Percentiles rank a stretch among this genome's conserved stretches.
Conservation (phyloP, 2,888 invertebrate genomes). For the Orthosia gothica region DNA sequence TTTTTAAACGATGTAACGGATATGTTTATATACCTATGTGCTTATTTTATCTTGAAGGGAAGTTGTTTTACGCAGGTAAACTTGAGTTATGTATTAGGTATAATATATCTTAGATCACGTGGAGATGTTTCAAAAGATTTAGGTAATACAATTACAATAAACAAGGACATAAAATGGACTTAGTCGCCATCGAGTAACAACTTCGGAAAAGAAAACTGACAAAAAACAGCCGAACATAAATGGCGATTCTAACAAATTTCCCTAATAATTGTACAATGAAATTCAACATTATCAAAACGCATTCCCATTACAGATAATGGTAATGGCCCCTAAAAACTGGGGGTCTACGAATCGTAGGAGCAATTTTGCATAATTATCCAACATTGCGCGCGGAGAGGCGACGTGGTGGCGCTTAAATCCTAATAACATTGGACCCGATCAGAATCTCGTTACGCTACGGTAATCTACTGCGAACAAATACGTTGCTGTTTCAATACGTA, state of each 20-base stretch:
- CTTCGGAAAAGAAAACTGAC: constrained; percentile 70
- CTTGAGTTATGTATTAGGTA: neutral
- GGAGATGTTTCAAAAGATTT: neutral
- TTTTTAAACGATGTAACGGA: constrained; percentile 70
- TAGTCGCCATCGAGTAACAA: constrained; percentile 43
- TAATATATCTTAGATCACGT: neutral
- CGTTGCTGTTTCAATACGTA: constrained; percentile 78
- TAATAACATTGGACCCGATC: constrained; percentile 89
- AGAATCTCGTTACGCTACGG: constrained; percentile 88
- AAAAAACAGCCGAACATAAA: constrained; percentile 81
- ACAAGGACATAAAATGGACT: constrained; percentile 11
- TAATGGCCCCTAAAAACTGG: constrained; percentile 89
- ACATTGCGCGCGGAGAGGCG: constrained; percentile 81
- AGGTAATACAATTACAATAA: neutral
- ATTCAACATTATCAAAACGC: constrained; percentile 90
- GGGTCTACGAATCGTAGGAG: constrained; percentile 89
- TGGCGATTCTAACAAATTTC: constrained; percentile 79
- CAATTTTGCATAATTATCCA: constrained; percentile 91
- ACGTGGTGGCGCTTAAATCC: constrained; percentile 87
- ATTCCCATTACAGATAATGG: constrained; percentile 90
- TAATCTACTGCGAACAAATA: constrained; percentile 86
- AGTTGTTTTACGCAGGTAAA: constrained; percentile 9
- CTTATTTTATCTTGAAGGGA: constrained; percentile 23
- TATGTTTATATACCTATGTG: constrained; percentile 53
- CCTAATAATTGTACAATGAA: constrained; percentile 87